phyloP scores from a whole-genome alignment of 2,797 vertebrate species.

The Nothura maculosa region DNA sequence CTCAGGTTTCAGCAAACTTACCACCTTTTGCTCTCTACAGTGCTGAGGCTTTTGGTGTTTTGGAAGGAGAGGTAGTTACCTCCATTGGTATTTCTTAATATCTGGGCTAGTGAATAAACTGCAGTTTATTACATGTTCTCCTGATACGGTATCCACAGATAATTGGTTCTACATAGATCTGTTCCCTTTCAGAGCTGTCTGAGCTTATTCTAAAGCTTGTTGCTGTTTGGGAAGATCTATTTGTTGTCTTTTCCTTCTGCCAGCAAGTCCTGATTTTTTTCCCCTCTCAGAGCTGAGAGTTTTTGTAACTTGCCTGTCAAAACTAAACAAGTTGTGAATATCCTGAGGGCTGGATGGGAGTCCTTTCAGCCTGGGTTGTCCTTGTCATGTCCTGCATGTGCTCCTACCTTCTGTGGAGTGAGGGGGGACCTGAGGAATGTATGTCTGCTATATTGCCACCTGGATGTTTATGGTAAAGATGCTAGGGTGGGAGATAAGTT shows the following conservation, averaged over 20 bases:
- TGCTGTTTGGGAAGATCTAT: not conserved
- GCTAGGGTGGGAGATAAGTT: not conserved
- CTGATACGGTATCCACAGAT: accelerated
- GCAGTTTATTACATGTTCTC: not conserved
- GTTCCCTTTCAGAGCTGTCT: not conserved
- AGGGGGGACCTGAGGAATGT: not conserved
- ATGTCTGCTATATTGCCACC: not conserved
- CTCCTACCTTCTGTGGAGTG: not conserved
- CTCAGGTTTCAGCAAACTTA: not conserved
- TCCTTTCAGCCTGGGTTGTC: not conserved
- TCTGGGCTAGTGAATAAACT: not conserved
- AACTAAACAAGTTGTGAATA: not conserved
- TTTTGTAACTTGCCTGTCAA: slow-evolving; percentile 11
- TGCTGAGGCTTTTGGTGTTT: not conserved
- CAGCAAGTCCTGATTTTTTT: not conserved
- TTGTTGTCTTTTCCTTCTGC: not conserved
- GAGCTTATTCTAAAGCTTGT: not conserved
- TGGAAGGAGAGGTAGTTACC: not conserved
- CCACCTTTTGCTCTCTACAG: not conserved
- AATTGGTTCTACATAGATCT: not conserved
- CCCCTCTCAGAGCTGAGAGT: not conserved
- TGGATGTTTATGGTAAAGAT: not conserved
- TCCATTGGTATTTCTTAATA: not conserved
- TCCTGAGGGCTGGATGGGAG: not conserved
- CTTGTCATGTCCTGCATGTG: slow-evolving; percentile 51